Conservation (phyloP, 1,140 invertebrate species). For the Helicoverpa zea region DNA sequence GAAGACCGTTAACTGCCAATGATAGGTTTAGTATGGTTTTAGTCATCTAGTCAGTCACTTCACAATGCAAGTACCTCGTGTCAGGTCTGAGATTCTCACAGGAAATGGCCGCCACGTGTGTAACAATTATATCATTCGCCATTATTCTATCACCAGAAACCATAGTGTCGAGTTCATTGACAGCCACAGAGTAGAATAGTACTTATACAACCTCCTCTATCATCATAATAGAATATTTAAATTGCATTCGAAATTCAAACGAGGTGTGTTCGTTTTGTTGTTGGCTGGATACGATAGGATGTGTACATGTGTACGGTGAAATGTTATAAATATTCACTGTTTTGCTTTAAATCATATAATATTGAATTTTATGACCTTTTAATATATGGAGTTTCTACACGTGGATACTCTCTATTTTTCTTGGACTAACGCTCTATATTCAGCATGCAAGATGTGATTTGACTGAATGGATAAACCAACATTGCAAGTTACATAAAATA, state of each 20-base stretch:
- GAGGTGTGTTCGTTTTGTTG: conserved; percentile 4
- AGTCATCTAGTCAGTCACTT: conserved; percentile 16
- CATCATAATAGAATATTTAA: conserved; percentile 37
- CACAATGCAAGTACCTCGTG: conserved; percentile 16
- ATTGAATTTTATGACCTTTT: too few relatives aligned
- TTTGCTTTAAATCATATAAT: too few relatives aligned
- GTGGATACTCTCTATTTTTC: too few relatives aligned
- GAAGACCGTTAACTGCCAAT: neutral
- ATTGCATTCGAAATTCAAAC: conserved; percentile 51
- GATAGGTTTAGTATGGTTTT: neutral
- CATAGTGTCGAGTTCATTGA: conserved; percentile 33
- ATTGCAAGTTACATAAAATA: too few relatives aligned
- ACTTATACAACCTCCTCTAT: conserved; percentile 4
- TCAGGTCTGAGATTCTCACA: conserved; percentile 27
- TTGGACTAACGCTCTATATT: too few relatives aligned
- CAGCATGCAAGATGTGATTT: too few relatives aligned
- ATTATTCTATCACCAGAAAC: conserved; percentile 29
- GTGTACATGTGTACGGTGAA: conserved; percentile 18
- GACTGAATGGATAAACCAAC: too few relatives aligned
- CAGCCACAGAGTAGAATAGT: conserved; percentile 6
- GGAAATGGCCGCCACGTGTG: conserved; percentile 29
- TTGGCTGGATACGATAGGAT: neutral
- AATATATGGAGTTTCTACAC: too few relatives aligned
- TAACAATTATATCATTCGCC: conserved; percentile 24
- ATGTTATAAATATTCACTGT: too few relatives aligned